Evolutionary conservation across 2,113 vertebrate genomes (phyloP), one percentile per base, ranked within the genome.

Genomic region (Ictalurus furcatus): DNA sequence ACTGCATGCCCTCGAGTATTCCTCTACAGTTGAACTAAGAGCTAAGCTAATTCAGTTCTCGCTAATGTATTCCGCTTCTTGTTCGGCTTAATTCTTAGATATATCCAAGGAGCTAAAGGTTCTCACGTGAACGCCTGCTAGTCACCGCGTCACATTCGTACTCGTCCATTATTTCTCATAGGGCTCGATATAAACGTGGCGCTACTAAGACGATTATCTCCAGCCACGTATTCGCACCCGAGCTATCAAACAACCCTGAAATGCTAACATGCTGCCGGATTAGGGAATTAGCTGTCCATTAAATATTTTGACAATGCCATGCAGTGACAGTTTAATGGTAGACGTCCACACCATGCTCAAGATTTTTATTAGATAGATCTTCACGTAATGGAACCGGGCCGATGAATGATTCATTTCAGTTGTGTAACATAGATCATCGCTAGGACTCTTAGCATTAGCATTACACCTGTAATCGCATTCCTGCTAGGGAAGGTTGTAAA

Each of bases 321-420:
- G 34, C 5, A 3, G 56, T 83, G 56, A 61, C 81, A 83, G 81
- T 83, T 83, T 61, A 83, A 59, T 25, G 56, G 30, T 23, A 59
- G 56, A 61, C 56, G 40, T 59, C 58, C 56, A 40, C 34, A 61
- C 30, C 81, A 83, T 83, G 81, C 81, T 61, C 54, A 40, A 61
- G 81, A 83, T 83, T 83, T 83, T 83, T 83, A 61, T 61, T 61
- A 63, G 81, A 84, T 40, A 84, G 58, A 84, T 84, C 81, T 63
- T 63, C 37, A 40, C 59, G 44, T 84, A 63, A 84, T 84, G 58
- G 81, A 84, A 84, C 58, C 8, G 81, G 11, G 58, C 19, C 11
- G 2, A 83, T 61, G 58, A 83, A 84, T 84, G 63, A 84, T 84
- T 84, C 30, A 84, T 84, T 84, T 84, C 81, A 44, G 81, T 84